Conservation (phyloP, 2,888 invertebrate genomes). For the Cataglyphis rosenhaueri region DNA sequence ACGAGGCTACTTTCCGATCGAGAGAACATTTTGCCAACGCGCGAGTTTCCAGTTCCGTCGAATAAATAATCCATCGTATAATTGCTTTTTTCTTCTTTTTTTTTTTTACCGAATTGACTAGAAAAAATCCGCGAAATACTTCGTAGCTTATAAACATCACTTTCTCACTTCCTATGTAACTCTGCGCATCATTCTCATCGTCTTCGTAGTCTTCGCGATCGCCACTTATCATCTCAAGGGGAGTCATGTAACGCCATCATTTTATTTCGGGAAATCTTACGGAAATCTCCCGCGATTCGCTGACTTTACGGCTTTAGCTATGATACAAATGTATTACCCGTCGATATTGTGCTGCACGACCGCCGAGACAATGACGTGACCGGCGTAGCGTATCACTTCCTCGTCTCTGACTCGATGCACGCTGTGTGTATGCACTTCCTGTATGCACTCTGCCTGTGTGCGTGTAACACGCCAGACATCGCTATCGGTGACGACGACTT, state of each 20-base stretch:
- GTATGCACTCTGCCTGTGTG: constrained; percentile 32
- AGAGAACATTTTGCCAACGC: constrained; percentile 46
- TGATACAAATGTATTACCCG: constrained; percentile 79
- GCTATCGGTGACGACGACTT: constrained; percentile 3
- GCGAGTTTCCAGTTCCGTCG: constrained; percentile 8
- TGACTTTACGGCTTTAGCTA: constrained; percentile 37
- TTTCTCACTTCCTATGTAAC: constrained; percentile 59
- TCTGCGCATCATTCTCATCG: constrained; percentile 59
- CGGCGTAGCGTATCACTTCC: constrained; percentile 48
- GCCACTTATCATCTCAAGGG: constrained; percentile 52
- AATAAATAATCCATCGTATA: constrained; percentile 27
- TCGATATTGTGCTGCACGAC: constrained; percentile 78
- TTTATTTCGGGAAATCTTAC: constrained; percentile 33
- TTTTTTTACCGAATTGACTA: constrained; percentile 77
- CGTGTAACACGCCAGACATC: constrained; percentile 23
- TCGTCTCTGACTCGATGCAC: constrained; percentile 42
- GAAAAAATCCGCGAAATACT: constrained; percentile 74
- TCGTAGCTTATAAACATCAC: constrained; percentile 57
- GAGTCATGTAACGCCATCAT: constrained; percentile 29
- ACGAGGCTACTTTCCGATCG: constrained; percentile 30
- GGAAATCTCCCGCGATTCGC: neutral
- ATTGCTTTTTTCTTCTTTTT: constrained; percentile 24
- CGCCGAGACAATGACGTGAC: constrained; percentile 72
- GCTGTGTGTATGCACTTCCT: constrained; percentile 26
- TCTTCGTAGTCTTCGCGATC: constrained; percentile 65